Conservation (phyloP, 2,797 vertebrate species). For the Thaleichthys pacificus region DNA sequence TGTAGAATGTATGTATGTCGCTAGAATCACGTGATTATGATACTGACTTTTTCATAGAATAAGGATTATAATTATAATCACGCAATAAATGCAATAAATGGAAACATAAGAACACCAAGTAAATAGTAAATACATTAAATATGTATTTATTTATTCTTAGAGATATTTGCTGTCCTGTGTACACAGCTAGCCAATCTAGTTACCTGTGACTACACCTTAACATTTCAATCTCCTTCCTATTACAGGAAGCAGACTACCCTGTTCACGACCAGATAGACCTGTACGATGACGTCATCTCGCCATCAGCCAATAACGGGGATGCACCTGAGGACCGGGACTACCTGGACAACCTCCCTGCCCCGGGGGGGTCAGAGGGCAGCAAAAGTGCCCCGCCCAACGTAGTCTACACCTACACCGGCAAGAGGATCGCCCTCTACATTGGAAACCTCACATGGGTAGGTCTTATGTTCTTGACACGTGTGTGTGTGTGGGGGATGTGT, state of each 20-base stretch:
- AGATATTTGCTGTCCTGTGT: neutral
- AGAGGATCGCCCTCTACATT: conserved; percentile 96
- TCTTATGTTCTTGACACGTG: neutral
- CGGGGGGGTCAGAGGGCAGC: conserved; percentile 87
- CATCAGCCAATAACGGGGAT: conserved; percentile 98
- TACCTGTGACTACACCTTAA: neutral
- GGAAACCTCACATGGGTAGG: conserved; percentile 98
- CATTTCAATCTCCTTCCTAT: conserved; percentile 3
- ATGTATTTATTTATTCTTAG: no score
- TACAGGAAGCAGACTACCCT: conserved; percentile 93
- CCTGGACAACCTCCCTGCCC: conserved; percentile 89
- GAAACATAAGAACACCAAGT: no score
- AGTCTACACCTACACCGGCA: conserved; percentile 95
- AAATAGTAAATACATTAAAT: no score
- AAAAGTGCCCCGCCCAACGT: conserved; percentile 91
- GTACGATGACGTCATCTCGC: conserved; percentile 97
- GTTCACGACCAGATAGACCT: conserved; percentile 97
- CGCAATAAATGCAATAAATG: no score
- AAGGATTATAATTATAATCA: no score
- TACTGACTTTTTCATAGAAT: no score
- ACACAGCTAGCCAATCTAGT: neutral
- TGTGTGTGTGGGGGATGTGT: neutral
- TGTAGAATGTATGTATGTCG: no score
- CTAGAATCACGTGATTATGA: no score
- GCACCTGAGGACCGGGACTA: conserved; percentile 97